These are phyloP conservation scores for Hipparchia sbordonii DNA, from an alignment of 2,888 invertebrate species.

Conservation along the genomic window DNA sequence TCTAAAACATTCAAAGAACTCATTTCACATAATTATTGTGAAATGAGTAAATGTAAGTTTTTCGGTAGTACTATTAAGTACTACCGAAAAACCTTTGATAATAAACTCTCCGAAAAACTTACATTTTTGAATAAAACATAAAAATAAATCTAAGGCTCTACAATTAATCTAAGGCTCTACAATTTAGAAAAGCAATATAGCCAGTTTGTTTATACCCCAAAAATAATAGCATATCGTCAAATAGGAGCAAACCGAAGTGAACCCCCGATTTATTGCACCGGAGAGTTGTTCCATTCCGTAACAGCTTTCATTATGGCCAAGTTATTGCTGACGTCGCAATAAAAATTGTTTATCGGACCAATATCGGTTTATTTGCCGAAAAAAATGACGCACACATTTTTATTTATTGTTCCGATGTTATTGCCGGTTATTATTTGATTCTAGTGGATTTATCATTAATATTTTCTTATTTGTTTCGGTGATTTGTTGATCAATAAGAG, in stretches of 20 bases:
- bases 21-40: too few relatives aligned
- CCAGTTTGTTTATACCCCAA: not conserved
- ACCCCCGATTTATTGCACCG: conserved; percentile 26
- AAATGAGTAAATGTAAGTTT: too few relatives aligned
- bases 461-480: conserved; percentile 3
- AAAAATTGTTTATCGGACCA: conserved; percentile 46
- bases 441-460: conserved; percentile 24
- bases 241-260: conserved; percentile 18
- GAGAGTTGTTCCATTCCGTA: conserved; percentile 26
- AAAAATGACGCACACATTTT: conserved; percentile 36
- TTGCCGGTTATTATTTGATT: conserved; percentile 29
- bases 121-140: too few relatives aligned
- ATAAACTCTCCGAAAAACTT: too few relatives aligned
- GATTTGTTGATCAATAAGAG: not conserved
- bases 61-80: too few relatives aligned
- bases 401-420: conserved; percentile 36
- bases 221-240: conserved; percentile 16
- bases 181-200: not conserved
- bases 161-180: not conserved
- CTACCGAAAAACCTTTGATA: too few relatives aligned
- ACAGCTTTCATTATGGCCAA: conserved; percentile 35
- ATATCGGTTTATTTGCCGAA: conserved; percentile 44
- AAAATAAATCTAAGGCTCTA: not conserved
- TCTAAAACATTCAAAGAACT: too few relatives aligned
- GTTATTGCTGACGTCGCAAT: conserved; percentile 43